These are phyloP conservation scores for Umimayanthus chanpuru DNA, from an alignment of 92 coral and sea anemone species.

Conservation along the genomic window DNA sequence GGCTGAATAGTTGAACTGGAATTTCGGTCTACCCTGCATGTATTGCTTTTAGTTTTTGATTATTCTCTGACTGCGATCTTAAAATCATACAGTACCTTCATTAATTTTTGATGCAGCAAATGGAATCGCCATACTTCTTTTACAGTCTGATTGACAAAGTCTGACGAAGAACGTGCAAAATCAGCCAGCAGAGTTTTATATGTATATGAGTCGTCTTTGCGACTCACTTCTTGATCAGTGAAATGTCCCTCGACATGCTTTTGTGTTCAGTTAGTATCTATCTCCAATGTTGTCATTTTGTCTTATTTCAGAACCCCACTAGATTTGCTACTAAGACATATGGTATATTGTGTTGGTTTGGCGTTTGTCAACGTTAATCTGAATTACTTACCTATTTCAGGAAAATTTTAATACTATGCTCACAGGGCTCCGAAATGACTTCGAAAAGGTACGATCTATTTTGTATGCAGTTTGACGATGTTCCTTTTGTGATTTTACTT, in stretches of 20 bases:
- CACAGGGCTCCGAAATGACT: slow-evolving; percentile 67
- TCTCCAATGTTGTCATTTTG: background rate
- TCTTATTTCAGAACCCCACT: background rate
- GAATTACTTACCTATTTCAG: slow-evolving; percentile 43
- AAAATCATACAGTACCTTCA: background rate
- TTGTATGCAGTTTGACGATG: background rate
- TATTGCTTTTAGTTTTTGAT: too few relatives aligned
- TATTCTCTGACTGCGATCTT: background rate
- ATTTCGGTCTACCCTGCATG: too few relatives aligned
- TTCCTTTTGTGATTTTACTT: background rate
- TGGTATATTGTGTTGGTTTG: too few relatives aligned
- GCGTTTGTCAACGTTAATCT: background rate
- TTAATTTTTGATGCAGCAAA: background rate
- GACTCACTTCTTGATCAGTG: background rate
- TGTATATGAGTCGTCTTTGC: background rate
- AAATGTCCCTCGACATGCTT: background rate
- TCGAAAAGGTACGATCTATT: slow-evolving; percentile 73
- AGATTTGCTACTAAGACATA: background rate
- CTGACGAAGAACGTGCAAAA: background rate
- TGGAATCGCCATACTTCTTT: background rate
- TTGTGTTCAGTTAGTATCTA: background rate
- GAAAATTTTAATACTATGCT: slow-evolving; percentile 76
- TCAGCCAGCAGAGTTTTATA: background rate
- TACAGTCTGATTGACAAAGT: too few relatives aligned
- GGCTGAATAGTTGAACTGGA: too few relatives aligned